Evolutionary conservation across 2,888 invertebrate species (phyloP).

Genomic region (Julus scandinavius): DNA sequence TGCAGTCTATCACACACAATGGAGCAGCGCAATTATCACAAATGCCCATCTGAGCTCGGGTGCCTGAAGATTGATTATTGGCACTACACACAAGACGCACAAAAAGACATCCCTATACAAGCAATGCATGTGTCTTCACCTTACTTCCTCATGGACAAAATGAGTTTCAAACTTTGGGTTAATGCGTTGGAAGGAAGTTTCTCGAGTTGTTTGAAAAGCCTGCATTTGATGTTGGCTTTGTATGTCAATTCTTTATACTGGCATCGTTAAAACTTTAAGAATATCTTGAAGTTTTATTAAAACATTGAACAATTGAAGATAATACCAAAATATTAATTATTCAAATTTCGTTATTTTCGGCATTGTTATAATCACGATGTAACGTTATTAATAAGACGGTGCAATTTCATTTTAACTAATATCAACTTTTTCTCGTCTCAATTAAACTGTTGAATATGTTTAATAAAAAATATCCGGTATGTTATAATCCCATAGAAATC

Average conservation of each 20-base stretch:
- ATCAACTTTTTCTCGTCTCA: no score
- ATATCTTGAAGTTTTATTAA: no score
- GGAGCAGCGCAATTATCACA: slow-evolving; percentile 34
- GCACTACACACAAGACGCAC: slow-evolving; percentile 7
- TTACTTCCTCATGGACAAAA: background rate
- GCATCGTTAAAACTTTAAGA: background rate
- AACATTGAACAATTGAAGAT: no score
- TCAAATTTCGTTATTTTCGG: no score
- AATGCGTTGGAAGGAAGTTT: slow-evolving; percentile 2
- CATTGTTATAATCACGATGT: no score
- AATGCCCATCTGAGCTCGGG: slow-evolving; percentile 31
- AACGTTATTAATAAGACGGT: no score
- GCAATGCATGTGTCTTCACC: slow-evolving; percentile 11
- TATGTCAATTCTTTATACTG: background rate
- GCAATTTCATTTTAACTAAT: no score
- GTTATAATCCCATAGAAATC: no score
- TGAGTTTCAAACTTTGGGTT: background rate
- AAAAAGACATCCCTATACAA: slow-evolving; percentile 7
- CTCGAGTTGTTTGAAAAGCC: background rate
- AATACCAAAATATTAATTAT: no score
- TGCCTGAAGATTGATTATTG: slow-evolving; percentile 46
- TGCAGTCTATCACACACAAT: slow-evolving; percentile 36
- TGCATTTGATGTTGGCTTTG: background rate
- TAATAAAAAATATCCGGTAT: no score
- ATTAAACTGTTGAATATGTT: no score